A percentile compares a stretch with the other conserved stretches of the same genome.
Evolutionary conservation across 1,140 invertebrate genomes (phyloP).

Genomic region (Rhopalosiphum maidis): DNA sequence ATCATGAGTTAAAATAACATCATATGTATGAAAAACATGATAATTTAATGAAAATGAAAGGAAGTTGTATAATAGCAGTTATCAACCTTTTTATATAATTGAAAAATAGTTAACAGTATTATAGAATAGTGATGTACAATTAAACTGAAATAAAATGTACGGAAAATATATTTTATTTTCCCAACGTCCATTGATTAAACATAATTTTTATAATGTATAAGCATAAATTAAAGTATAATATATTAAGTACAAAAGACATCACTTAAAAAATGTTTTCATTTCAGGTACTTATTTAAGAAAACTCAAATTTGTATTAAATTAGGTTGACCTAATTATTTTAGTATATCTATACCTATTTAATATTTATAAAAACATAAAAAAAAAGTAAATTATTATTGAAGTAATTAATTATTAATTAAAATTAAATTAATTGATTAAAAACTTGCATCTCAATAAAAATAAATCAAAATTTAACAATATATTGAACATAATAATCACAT

Average conservation of each 20-base stretch:
- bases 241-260: background rate
- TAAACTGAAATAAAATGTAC: background rate
- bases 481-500: constrained; percentile 24
- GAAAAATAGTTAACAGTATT: background rate
- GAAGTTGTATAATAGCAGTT: no score
- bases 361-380: background rate
- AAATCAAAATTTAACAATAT: constrained; percentile 19
- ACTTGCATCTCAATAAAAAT: background rate
- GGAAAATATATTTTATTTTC: background rate
- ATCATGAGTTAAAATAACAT: no score
- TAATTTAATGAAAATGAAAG: no score
- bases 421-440: background rate
- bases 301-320: background rate
- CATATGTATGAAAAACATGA: no score
- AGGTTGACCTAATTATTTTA: background rate
- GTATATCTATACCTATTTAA: background rate
- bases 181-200: background rate
- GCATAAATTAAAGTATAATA: background rate
- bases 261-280: background rate
- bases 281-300: background rate
- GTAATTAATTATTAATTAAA: background rate
- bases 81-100: no score
- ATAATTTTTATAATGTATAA: background rate
- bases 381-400: background rate
- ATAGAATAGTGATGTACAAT: background rate